phyloP scores from a whole-genome alignment of 35 echinoderm and acorn worm genomes.

The Hemicentrotus pulcherrimus region DNA sequence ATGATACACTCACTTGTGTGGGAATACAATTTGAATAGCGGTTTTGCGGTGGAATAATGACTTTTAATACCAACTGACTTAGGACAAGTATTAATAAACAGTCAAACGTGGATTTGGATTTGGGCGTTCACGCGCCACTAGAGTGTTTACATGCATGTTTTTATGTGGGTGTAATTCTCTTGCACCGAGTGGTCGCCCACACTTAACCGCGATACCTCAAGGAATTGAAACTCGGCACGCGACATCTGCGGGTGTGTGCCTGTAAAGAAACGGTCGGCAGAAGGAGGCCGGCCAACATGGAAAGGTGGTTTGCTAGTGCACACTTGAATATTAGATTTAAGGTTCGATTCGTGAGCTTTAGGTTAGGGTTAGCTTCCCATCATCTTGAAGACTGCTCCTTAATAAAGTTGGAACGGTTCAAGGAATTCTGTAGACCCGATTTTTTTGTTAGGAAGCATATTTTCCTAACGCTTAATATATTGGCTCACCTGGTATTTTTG shows the following conservation, averaged over 20 bases:
- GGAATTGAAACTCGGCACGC: background rate
- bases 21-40: background rate
- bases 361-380: too few species aligned
- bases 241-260: background rate
- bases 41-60: background rate
- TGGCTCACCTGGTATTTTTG: too few species aligned
- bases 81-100: background rate
- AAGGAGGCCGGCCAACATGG: background rate
- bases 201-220: background rate
- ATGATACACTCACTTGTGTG: background rate
- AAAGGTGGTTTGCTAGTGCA: background rate
- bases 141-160: background rate
- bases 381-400: too few species aligned
- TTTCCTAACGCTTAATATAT: too few species aligned
- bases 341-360: background rate
- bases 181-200: background rate
- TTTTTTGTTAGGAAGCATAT: too few species aligned
- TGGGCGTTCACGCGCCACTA: background rate
- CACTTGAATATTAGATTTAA: background rate
- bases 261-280: background rate
- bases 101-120: background rate
- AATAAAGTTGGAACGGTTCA: too few species aligned
- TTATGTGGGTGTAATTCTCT: background rate
- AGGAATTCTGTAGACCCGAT: too few species aligned
- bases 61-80: background rate